Conservation (phyloP, 2,113 vertebrate genomes). For the Hoplias malabaricus region DNA sequence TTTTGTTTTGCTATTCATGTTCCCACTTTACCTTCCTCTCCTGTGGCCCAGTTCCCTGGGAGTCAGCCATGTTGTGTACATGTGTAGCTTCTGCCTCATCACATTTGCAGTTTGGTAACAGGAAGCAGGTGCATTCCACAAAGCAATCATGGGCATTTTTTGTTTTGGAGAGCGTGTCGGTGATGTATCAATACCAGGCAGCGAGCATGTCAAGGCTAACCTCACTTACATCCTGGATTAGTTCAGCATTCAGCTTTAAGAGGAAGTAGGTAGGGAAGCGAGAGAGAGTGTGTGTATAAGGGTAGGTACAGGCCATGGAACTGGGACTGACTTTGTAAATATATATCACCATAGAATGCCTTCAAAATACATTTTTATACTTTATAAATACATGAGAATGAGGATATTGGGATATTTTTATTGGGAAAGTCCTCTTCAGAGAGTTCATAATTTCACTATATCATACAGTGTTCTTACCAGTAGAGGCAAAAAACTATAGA, state of each 20-base stretch:
- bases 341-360: too few relatives aligned
- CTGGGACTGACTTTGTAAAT: too few relatives aligned
- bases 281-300: not conserved
- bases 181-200: conserved; percentile 13
- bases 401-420: too few relatives aligned
- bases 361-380: too few relatives aligned
- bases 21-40: not conserved
- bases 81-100: not conserved
- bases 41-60: not conserved
- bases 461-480: too few relatives aligned
- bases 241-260: not conserved
- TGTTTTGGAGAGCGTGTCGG: not conserved
- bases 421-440: too few relatives aligned
- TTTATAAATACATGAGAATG: too few relatives aligned
- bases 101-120: conserved; percentile 13
- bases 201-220: not conserved
- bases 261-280: not conserved
- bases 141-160: not conserved
- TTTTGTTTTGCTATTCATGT: not conserved
- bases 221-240: not conserved
- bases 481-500: too few relatives aligned
- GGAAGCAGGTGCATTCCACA: conserved; percentile 35
- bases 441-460: too few relatives aligned
- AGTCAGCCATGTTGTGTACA: not conserved
- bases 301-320: too few relatives aligned